These are phyloP conservation scores for Macropis europaea DNA, from an alignment of 2,888 invertebrate genomes.

Conservation along the genomic window DNA sequence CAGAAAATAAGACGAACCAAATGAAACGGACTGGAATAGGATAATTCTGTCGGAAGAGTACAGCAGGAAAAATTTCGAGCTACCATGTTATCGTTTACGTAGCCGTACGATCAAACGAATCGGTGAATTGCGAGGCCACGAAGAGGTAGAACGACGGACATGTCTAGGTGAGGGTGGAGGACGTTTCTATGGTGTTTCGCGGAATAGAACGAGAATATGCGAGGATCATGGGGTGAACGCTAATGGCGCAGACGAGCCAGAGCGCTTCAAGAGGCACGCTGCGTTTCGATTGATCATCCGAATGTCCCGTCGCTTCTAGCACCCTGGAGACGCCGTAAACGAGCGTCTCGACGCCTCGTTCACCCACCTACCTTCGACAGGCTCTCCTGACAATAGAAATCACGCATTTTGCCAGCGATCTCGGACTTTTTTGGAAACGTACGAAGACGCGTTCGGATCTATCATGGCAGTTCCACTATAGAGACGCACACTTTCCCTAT, in stretches of 20 bases:
- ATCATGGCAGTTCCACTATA: constrained; percentile 77
- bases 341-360: too few species aligned
- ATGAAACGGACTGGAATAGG: constrained; percentile 4
- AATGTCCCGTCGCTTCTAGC: constrained; percentile 6
- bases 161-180: not conserved
- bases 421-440: constrained; percentile 66
- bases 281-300: constrained; percentile 35
- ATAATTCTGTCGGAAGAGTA: constrained; percentile 7
- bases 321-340: too few species aligned
- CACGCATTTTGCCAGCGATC: constrained; percentile 70
- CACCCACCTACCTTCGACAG: constrained; percentile 72
- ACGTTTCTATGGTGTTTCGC: constrained; percentile 43
- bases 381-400: constrained; percentile 72
- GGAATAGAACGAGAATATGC: constrained; percentile 67
- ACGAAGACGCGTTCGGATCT: constrained; percentile 77
- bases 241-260: constrained; percentile 73
- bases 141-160: not conserved
- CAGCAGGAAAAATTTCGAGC: constrained; percentile 13
- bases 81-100: too few species aligned
- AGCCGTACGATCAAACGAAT: constrained; percentile 5
- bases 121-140: not conserved
- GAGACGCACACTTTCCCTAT: constrained; percentile 65
- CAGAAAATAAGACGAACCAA: not conserved
- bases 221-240: constrained; percentile 71
- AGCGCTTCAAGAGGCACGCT: constrained; percentile 54